Percentiles rank a stretch among this genome's conserved stretches.
Conservation (phyloP, 2,888 invertebrate species). For the Mechanitis messenoides region DNA sequence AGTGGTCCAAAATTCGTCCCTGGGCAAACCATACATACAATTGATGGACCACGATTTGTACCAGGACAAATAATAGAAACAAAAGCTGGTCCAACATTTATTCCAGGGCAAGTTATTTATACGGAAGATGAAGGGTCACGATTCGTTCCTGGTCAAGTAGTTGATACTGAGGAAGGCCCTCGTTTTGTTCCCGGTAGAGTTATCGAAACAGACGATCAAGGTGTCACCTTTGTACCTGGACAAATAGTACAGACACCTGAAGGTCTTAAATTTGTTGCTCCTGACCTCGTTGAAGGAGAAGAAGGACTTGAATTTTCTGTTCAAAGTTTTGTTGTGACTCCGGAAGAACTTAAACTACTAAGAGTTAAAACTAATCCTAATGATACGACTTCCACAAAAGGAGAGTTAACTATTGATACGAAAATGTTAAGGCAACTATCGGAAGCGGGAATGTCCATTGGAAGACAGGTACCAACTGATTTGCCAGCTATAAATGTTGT, state of each 20-base stretch:
- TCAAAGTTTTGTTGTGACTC: conserved; percentile 79
- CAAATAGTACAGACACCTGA: conserved; percentile 85
- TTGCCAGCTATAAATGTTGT: conserved; percentile 79
- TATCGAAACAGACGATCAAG: conserved; percentile 81
- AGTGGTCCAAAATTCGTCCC: conserved; percentile 80
- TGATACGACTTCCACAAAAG: conserved; percentile 71
- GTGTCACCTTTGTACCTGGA: conserved; percentile 85
- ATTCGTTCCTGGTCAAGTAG: conserved; percentile 82
- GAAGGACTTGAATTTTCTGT: conserved; percentile 82
- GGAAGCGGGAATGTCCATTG: conserved; percentile 82
- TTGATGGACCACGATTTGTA: conserved; percentile 84
- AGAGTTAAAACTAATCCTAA: conserved; percentile 73
- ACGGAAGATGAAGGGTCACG: conserved; percentile 78
- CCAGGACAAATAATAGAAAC: conserved; percentile 87
- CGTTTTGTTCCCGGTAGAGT: conserved; percentile 85
- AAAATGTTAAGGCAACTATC: conserved; percentile 80
- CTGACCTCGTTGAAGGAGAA: conserved; percentile 80
- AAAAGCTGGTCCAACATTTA: conserved; percentile 84
- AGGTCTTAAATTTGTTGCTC: conserved; percentile 82
- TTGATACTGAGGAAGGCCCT: conserved; percentile 83
- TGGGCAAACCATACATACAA: conserved; percentile 83
- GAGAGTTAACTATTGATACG: conserved; percentile 79
- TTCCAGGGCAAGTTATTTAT: conserved; percentile 85
- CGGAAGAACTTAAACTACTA: conserved; percentile 67
- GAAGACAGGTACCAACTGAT: conserved; percentile 78